Evolutionary conservation across 2,888 invertebrate genomes (phyloP).

Genomic region (Lottia gigantea): DNA sequence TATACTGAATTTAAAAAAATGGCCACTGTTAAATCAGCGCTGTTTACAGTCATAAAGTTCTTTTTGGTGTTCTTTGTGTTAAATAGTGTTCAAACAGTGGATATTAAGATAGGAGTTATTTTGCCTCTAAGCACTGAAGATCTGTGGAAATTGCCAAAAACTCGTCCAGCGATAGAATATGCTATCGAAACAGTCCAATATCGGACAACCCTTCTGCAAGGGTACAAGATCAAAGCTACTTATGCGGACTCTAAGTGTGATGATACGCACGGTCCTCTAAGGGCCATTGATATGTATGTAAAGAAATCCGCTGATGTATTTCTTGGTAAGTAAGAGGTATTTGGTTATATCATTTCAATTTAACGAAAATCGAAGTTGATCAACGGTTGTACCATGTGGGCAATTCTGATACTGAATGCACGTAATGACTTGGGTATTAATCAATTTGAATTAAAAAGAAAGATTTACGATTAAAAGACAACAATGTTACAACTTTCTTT

Average conservation of each 20-base stretch:
- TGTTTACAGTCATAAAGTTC: no score
- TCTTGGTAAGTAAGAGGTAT: conserved; percentile 1
- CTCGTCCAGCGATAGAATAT: conserved; percentile 55
- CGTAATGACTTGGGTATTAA: no score
- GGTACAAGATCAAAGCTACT: conserved; percentile 28
- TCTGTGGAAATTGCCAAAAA: conserved; percentile 45
- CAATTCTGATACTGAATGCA: no score
- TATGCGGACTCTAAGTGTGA: conserved; percentile 52
- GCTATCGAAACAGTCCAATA: conserved; percentile 48
- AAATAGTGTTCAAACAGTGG: neutral
- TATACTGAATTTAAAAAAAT: no score
- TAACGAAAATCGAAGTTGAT: no score
- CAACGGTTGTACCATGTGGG: no score
- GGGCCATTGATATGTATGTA: conserved; percentile 52
- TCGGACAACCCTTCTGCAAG: conserved; percentile 28
- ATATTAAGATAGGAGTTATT: conserved; percentile 50
- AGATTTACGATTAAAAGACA: no score
- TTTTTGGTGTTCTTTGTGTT: no score
- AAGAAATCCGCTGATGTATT: conserved; percentile 47
- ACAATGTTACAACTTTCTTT: no score
- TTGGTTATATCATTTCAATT: no score
- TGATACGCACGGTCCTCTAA: conserved; percentile 51
- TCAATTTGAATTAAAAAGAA: no score
- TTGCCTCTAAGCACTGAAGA: conserved; percentile 43
- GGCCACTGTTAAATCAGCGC: no score